Conservation (phyloP, 1,140 invertebrate genomes). For the Habropoda laboriosa region DNA sequence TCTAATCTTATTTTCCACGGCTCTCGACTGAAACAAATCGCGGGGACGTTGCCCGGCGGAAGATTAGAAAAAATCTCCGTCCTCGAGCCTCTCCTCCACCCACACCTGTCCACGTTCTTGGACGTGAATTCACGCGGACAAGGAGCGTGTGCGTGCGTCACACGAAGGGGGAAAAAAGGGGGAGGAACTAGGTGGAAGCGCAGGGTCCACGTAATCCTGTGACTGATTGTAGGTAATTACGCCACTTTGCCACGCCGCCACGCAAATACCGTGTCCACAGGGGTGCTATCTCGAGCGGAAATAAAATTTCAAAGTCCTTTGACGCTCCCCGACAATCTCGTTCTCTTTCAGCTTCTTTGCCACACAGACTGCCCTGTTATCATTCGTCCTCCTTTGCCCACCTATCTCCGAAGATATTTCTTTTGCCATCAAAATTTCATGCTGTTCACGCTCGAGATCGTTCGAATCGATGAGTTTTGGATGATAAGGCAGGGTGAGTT, state of each 20-base stretch:
- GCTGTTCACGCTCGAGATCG: neutral
- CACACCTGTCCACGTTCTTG: too few relatives aligned
- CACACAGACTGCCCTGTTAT: slow-evolving; percentile 27
- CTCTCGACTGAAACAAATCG: slow-evolving; percentile 16
- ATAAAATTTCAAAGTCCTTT: slow-evolving; percentile 65
- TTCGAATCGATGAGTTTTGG: too few relatives aligned
- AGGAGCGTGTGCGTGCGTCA: slow-evolving; percentile 35
- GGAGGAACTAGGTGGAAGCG: slow-evolving; percentile 30
- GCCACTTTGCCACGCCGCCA: slow-evolving; percentile 54
- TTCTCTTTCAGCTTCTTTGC: slow-evolving; percentile 38
- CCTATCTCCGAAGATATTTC: neutral
- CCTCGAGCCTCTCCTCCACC: too few relatives aligned
- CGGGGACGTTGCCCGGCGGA: neutral
- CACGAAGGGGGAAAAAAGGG: slow-evolving; percentile 37
- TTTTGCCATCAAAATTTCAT: slow-evolving; percentile 3
- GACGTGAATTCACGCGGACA: neutral
- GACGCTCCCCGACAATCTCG: slow-evolving; percentile 45
- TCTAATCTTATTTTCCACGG: slow-evolving; percentile 30
- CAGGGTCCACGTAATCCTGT: slow-evolving; percentile 60
- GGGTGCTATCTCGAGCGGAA: slow-evolving; percentile 61
- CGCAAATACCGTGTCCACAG: slow-evolving; percentile 51
- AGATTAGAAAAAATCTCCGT: slow-evolving; percentile 47
- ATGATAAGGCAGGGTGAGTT: neutral
- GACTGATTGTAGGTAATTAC: slow-evolving; percentile 67
- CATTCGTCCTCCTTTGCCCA: neutral